These are phyloP conservation scores for Daphoenositta chrysoptera DNA, from an alignment of 2,113 vertebrate genomes.

Conservation along the genomic window DNA sequence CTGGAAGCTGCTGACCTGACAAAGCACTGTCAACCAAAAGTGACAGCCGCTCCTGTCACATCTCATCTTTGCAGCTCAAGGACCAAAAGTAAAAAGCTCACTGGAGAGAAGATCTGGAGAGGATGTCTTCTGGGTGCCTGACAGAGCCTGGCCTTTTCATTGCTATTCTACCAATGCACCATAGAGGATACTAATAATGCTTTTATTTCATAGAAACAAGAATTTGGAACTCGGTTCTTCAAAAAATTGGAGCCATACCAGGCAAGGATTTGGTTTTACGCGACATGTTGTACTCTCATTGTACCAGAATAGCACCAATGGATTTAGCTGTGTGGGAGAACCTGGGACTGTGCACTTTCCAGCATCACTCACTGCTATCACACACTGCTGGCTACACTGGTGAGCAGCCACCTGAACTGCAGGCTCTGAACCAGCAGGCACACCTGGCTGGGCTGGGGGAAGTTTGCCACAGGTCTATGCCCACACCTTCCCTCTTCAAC, in stretches of 20 bases:
- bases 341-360: neutral
- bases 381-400: neutral
- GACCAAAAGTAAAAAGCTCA: neutral
- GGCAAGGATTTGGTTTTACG: neutral
- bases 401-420: neutral
- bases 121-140: neutral
- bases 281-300: neutral
- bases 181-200: fast-evolving
- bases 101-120: neutral
- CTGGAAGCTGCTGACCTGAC: slow-evolving; percentile 16
- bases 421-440: neutral
- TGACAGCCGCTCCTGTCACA: neutral
- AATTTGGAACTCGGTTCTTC: neutral
- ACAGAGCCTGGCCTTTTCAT: neutral
- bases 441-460: neutral
- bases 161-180: neutral
- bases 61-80: slow-evolving; percentile 7
- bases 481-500: neutral
- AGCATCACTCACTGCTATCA: fast-evolving
- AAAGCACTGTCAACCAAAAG: slow-evolving; percentile 22
- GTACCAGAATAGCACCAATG: neutral
- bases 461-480: neutral
- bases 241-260: neutral
- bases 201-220: neutral
- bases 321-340: neutral